Evolutionary conservation across 1,140 invertebrate genomes (phyloP).

Genomic region (Dinoponera quadriceps): DNA sequence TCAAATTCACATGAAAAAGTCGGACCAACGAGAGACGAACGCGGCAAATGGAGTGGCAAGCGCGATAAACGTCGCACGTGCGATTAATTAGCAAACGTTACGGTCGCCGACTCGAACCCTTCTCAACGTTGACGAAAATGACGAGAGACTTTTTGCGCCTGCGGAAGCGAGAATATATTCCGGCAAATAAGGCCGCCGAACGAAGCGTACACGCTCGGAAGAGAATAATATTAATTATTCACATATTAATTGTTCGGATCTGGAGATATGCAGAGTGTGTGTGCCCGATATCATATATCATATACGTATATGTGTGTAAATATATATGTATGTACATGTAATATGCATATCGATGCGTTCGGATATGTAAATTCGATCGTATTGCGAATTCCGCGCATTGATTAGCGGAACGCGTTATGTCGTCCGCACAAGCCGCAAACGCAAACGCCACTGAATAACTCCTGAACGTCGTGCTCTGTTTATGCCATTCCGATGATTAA

Average conservation of each 20-base stretch:
- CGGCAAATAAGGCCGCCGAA: too few relatives aligned
- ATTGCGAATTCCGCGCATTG: slow-evolving; percentile 56
- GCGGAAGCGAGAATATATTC: too few relatives aligned
- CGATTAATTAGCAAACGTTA: too few relatives aligned
- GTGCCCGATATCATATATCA: not conserved
- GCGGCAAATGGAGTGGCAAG: too few relatives aligned
- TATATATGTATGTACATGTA: slow-evolving; percentile 10
- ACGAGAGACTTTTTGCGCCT: too few relatives aligned
- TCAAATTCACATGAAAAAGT: too few relatives aligned
- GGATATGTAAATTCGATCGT: slow-evolving; percentile 2
- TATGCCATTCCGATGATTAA: slow-evolving; percentile 70
- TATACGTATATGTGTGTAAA: slow-evolving; percentile 29
- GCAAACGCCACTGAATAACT: slow-evolving; percentile 67
- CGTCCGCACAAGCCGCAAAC: slow-evolving; percentile 64
- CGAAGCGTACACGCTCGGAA: too few relatives aligned
- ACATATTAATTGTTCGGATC: slow-evolving; percentile 1
- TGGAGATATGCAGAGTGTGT: not conserved
- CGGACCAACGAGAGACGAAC: too few relatives aligned
- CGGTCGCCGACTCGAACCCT: too few relatives aligned
- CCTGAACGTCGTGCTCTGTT: slow-evolving; percentile 58
- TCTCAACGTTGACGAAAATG: too few relatives aligned
- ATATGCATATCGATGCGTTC: slow-evolving; percentile 20
- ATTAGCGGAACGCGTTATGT: slow-evolving; percentile 41
- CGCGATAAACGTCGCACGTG: too few relatives aligned
- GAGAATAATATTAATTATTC: too few relatives aligned